These are phyloP conservation scores for Lethenteron reissneri DNA, from an alignment of 2,113 vertebrate genomes.

Conservation along the genomic window DNA sequence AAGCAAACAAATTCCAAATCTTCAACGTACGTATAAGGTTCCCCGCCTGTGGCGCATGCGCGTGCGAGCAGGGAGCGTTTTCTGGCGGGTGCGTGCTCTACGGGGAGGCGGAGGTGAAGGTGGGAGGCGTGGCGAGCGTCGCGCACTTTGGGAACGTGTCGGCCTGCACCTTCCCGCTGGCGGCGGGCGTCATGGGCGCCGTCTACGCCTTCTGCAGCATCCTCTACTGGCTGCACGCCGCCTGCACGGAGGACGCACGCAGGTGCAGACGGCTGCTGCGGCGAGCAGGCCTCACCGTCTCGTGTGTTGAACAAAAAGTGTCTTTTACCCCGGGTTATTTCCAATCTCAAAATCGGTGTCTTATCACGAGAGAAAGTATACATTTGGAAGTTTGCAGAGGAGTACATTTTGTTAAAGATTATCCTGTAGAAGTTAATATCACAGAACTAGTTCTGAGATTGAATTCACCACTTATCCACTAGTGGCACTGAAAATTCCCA, in stretches of 20 bases:
- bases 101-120: not conserved
- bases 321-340: too few relatives aligned
- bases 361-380: too few relatives aligned
- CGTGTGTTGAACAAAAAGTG: too few relatives aligned
- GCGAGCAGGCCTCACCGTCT: too few relatives aligned
- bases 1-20: not conserved
- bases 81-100: not conserved
- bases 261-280: not conserved
- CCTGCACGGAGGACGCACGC: not conserved
- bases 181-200: not conserved
- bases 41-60: not conserved
- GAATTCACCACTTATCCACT: too few relatives aligned
- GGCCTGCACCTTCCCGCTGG: slow-evolving; percentile 1
- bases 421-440: too few relatives aligned
- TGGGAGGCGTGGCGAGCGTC: not conserved
- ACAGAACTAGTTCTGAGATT: too few relatives aligned
- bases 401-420: too few relatives aligned
- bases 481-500: too few relatives aligned
- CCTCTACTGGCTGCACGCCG: not conserved
- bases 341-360: too few relatives aligned
- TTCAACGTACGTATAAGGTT: not conserved
- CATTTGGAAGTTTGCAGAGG: too few relatives aligned
- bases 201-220: not conserved
- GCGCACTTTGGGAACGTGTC: not conserved
- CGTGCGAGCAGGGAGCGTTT: not conserved